Evolutionary conservation across 2,888 invertebrate species (phyloP), one percentile per base, ranked within the genome.

Genomic region (Drosophila robusta): DNA sequence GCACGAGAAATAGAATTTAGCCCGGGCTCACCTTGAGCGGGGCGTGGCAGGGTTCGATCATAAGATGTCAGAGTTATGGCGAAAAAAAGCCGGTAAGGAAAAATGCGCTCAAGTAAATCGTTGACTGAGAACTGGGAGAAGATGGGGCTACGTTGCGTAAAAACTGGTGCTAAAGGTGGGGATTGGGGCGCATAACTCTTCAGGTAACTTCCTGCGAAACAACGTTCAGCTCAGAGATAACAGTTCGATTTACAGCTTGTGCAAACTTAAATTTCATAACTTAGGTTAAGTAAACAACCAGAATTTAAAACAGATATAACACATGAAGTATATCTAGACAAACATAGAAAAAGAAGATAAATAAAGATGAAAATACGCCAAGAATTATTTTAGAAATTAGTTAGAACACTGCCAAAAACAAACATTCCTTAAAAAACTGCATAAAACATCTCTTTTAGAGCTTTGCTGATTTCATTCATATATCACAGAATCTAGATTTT

Each of bases 1-100:
- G 42, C 32, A 42, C 49, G 32, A 22, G 39, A 34, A 56, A 69
- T 55, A 64, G 76, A 69, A 60, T 70, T 67, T 50, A 44, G 60
- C 45, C 49, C 42, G 26, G 44, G 34, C 49, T 62, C 61, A 75
- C 79, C 69, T 75, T 67, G 38, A 55, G 42, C 12, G 26, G 41
- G 50, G 9, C 29, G 29, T 36, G 41, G 12, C 6, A 24, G 54
- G 32, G 38, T 54, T 41, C 52, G 46, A 16, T 7, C 18, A 54
- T 55, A 85, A 70, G 78, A 84, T 63, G 78, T 70, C 67, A 50
- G 73, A 83, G 65, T 64, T 63, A 80, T 65, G 60, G 57, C 42
- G 34, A 55, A 46, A 65, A 68, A 61, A 54, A 42, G 16, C 41
- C n/a, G n/a, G n/a, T 38, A 26, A 26, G 34, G 45, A 65, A 70